Evolutionary conservation across 2,797 vertebrate species (phyloP).

Genomic region (Denticeps clupeoides): DNA sequence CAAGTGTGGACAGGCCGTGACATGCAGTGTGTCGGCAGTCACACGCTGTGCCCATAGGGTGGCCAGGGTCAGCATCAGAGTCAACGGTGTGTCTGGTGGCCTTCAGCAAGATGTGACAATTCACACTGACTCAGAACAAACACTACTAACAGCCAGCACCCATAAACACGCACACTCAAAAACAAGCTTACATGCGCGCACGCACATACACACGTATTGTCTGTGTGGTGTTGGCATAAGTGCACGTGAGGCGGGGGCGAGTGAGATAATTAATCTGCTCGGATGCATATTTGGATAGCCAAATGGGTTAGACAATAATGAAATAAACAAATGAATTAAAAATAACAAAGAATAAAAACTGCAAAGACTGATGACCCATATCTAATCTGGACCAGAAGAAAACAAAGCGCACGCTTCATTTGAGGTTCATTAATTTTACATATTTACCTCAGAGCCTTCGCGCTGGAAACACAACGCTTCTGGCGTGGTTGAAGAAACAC

Average conservation of each 20-base stretch:
- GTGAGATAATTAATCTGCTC: not conserved
- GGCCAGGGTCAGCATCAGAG: constrained; percentile 46
- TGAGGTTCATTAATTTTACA: constrained; percentile 49
- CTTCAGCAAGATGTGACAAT: constrained; percentile 29
- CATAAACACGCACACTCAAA: not conserved
- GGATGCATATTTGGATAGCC: not conserved
- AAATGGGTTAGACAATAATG: not conserved
- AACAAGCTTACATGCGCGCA: not conserved
- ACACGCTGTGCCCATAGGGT: constrained; percentile 47
- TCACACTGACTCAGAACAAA: constrained; percentile 24
- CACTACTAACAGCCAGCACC: constrained; percentile 5
- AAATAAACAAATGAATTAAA: constrained; percentile 8
- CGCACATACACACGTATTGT: not conserved
- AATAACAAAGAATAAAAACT: constrained; percentile 4
- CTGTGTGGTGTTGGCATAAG: constrained; percentile 8
- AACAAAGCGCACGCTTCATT: constrained; percentile 46
- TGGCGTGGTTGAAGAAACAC: constrained; percentile 26
- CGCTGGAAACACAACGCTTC: constrained; percentile 33
- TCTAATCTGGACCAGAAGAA: constrained; percentile 16
- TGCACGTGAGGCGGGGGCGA: not conserved
- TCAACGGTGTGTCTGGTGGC: constrained; percentile 52
- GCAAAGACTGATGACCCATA: not conserved
- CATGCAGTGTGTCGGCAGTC: too few species aligned
- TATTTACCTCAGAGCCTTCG: constrained; percentile 31
- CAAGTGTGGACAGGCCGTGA: too few species aligned